Base-by-base conservation (phyloP, 2,113 vertebrate species). In the Syrmaticus mikado region DNA sequence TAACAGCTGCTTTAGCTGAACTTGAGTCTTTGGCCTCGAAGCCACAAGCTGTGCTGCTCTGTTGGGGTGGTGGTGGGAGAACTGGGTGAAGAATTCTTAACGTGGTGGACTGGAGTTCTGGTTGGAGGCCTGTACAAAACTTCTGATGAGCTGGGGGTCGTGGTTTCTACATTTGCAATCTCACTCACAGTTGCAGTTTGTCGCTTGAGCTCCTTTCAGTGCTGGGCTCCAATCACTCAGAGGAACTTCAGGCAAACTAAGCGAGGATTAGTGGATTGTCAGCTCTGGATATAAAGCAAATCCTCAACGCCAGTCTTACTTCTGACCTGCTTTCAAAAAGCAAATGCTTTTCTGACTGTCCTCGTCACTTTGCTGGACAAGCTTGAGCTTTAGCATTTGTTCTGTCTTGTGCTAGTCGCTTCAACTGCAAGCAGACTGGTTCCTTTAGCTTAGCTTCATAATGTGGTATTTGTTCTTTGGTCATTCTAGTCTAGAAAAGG, bases 341-440 rank as follows among this genome's bases (percentile, higher is more conserved):
- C 30, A 89, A 85, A 67, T 25, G 8, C 1, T 34, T 50, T 53
- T 67, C 79, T 70, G 6, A 72, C n/a, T 81, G 77, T 6, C 20
- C n/a, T 80, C 74, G 50, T 89, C 75, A 43, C 36, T 83, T 87
- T 77, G 55, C 62, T 89, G 81, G 67, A 62, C 45, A 48, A 55
- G 25, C 36, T 89, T 57, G n/a, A 91, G 75, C 82, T 92, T 62
- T 41, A 92, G 81, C 62, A 87, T 92, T 87, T 95, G 74, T 91
- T 92, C 40, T 82, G 45, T 85, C 74, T 90, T 89, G 84, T 76
- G 82, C 36, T 55, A 57, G 66, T 90, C 66, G 53, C 73, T 92
- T 75, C 81, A 67, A 68, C 52, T 90, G 80, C 74, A 75, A 84
- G 55, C 32, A 57, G 38, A 20, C 55, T 38, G 50, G 14, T 53